Conservation (phyloP, 2,888 invertebrate genomes). For the Xiphydria camelus region DNA sequence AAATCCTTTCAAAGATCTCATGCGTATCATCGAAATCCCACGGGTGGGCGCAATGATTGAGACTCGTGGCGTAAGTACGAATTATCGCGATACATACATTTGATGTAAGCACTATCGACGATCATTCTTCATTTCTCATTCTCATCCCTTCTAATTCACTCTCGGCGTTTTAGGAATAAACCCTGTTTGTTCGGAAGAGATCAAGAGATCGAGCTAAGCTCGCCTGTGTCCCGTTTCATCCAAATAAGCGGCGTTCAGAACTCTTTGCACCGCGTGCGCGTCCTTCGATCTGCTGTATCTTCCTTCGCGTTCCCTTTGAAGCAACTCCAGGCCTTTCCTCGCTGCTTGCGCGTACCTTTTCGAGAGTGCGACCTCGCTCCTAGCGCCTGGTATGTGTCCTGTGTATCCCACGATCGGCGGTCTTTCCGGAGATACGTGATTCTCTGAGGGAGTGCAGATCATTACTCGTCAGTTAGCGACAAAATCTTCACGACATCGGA, state of each 20-base stretch:
- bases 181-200: too few relatives aligned
- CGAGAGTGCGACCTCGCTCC: slow-evolving; percentile 70
- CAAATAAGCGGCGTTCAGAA: slow-evolving; percentile 30
- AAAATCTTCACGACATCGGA: too few relatives aligned
- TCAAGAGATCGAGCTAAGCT: slow-evolving; percentile 18
- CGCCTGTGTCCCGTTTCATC: slow-evolving; percentile 33
- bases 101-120: too few relatives aligned
- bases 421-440: slow-evolving; percentile 66
- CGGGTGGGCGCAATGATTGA: too few relatives aligned
- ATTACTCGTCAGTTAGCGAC: too few relatives aligned
- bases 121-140: too few relatives aligned
- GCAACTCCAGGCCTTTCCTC: slow-evolving; percentile 65
- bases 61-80: too few relatives aligned
- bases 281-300: slow-evolving; percentile 33
- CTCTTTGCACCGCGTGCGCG: slow-evolving; percentile 25
- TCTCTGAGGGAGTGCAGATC: slow-evolving; percentile 57
- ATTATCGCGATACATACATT: too few relatives aligned
- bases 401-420: slow-evolving; percentile 76
- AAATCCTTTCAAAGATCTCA: too few relatives aligned
- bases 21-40: too few relatives aligned
- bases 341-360: slow-evolving; percentile 71
- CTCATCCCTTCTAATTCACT: too few relatives aligned
- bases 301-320: slow-evolving; percentile 63
- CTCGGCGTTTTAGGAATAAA: too few relatives aligned
- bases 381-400: slow-evolving; percentile 72